A percentile compares a stretch with the other conserved stretches of the same genome.
Conservation (phyloP, 2,888 invertebrate genomes). For the Stratiomys singularior region DNA sequence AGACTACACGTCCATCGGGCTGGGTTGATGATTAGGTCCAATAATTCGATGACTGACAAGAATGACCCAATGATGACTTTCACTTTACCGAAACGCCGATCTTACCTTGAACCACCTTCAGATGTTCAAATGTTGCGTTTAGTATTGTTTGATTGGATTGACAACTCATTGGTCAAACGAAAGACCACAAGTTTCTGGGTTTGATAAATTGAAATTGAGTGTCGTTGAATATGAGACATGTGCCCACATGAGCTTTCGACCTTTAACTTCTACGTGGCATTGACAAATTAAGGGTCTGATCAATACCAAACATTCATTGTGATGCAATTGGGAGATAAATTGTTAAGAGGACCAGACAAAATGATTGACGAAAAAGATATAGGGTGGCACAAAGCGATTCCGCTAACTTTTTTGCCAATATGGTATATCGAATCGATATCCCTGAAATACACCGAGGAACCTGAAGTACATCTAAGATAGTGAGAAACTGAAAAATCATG, state of each 20-base stretch:
- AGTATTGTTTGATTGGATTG: constrained; percentile 13
- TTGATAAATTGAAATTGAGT: neutral
- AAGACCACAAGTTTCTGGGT: neutral
- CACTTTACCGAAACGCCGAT: constrained; percentile 8
- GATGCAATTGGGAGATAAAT: too few species aligned
- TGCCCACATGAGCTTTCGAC: neutral
- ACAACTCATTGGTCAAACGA: constrained; percentile 11
- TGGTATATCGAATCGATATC: too few species aligned
- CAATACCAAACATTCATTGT: neutral
- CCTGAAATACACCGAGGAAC: too few species aligned
- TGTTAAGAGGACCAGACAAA: too few species aligned
- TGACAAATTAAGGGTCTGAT: constrained; percentile 1
- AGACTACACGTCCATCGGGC: neutral
- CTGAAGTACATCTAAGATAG: too few species aligned
- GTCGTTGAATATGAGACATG: neutral
- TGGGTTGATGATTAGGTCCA: neutral
- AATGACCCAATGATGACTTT: constrained; percentile 22
- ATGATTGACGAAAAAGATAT: too few species aligned
- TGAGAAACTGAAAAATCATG: too few species aligned
- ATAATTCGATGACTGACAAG: neutral
- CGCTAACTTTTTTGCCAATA: too few species aligned
- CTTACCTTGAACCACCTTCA: constrained; percentile 23
- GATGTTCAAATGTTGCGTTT: neutral
- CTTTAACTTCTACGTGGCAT: neutral
- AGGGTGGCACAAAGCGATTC: too few species aligned